These are phyloP conservation scores for Scyliorhinus canicula DNA, from an alignment of 2,797 vertebrate species.

Conservation along the genomic window DNA sequence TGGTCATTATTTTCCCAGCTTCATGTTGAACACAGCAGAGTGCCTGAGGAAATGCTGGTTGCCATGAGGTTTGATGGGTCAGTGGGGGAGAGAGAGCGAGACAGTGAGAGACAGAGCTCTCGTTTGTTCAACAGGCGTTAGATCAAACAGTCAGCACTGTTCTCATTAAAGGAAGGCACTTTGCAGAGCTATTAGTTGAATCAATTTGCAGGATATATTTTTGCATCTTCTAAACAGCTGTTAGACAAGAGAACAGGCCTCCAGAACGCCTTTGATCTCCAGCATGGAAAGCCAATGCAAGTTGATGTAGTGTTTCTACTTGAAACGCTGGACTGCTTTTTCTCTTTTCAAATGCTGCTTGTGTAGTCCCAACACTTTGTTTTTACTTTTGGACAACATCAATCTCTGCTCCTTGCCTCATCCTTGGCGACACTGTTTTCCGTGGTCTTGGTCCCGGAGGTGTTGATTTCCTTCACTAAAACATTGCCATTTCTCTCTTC, in stretches of 20 bases:
- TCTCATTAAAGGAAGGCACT: constrained; percentile 28
- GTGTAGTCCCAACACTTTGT: neutral
- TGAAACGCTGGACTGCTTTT: neutral
- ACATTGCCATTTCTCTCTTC: neutral
- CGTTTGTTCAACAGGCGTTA: neutral
- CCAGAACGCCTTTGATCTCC: neutral
- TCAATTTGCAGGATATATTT: neutral
- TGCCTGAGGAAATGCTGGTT: neutral
- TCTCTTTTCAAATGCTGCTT: constrained; percentile 15
- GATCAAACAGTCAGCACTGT: constrained; percentile 14
- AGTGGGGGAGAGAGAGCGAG: neutral
- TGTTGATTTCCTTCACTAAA: neutral
- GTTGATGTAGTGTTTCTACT: neutral
- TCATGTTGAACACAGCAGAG: neutral
- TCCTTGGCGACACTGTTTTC: neutral
- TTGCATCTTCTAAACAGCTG: constrained; percentile 12
- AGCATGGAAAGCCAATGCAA: neutral
- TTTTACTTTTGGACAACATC: neutral
- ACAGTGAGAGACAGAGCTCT: neutral
- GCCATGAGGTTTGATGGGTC: constrained; percentile 5
- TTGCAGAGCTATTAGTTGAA: neutral
- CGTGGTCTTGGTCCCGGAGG: neutral
- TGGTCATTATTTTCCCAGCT: neutral
- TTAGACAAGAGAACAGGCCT: neutral
- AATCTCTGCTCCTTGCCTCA: neutral